phyloP scores from a whole-genome alignment of 2,113 vertebrate genomes.

The Calyptomena viridis region DNA sequence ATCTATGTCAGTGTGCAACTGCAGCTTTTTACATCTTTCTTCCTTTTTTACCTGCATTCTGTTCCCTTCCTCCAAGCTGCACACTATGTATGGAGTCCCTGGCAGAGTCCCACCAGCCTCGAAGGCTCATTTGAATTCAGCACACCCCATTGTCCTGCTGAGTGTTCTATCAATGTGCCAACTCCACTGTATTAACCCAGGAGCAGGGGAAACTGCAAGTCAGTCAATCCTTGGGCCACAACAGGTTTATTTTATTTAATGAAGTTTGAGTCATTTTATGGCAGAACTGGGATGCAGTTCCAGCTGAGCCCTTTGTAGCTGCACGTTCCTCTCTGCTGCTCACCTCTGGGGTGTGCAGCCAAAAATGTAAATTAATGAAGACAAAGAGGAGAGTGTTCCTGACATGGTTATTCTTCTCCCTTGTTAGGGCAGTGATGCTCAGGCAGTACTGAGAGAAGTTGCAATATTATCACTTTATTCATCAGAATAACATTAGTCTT shows the following conservation, averaged over 20 bases:
- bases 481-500: background rate
- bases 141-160: slow-evolving; percentile 45
- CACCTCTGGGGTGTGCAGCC: slow-evolving; percentile 10
- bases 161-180: slow-evolving; percentile 55
- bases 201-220: slow-evolving; percentile 43
- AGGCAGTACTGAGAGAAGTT: background rate
- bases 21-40: background rate
- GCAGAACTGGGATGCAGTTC: slow-evolving; percentile 35
- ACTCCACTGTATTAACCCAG: slow-evolving; percentile 20
- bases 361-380: slow-evolving; percentile 59
- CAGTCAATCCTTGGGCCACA: slow-evolving; percentile 33
- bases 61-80: background rate
- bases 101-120: background rate
- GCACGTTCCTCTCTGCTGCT: slow-evolving; percentile 22
- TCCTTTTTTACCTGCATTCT: background rate
- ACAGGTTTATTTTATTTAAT: slow-evolving; percentile 61
- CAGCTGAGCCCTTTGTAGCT: slow-evolving; percentile 52
- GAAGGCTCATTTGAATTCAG: slow-evolving; percentile 54
- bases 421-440: background rate
- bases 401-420: background rate
- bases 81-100: background rate
- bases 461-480: background rate
- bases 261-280: slow-evolving; percentile 40
- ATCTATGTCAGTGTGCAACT: background rate
- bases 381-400: slow-evolving; percentile 38